Conservation (phyloP, 2,113 vertebrate genomes). For the Neoarius graeffei region DNA sequence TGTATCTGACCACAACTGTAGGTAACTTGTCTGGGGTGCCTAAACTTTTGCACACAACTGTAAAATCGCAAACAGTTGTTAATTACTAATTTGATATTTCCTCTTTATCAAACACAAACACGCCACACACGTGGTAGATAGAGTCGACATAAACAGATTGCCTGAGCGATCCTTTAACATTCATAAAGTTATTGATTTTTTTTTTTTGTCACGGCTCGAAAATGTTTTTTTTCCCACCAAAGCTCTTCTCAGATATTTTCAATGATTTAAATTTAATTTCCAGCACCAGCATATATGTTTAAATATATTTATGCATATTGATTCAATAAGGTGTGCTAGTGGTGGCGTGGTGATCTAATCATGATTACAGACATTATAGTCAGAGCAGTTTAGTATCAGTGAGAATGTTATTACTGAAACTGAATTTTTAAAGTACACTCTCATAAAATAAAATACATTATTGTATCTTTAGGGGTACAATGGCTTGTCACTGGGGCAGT, state of each 20-base stretch:
- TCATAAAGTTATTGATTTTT: not conserved
- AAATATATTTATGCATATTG: not conserved
- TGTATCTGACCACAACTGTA: too few relatives aligned
- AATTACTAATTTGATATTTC: not conserved
- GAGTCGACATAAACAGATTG: not conserved
- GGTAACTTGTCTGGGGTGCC: not conserved
- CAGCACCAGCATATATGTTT: not conserved
- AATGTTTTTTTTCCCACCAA: not conserved
- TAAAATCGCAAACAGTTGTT: not conserved
- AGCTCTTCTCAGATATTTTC: not conserved
- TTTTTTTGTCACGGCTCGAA: not conserved
- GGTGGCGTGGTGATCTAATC: not conserved
- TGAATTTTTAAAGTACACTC: not conserved
- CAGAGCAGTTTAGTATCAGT: not conserved
- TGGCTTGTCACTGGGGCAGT: too few relatives aligned
- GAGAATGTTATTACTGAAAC: not conserved
- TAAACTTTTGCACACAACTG: not conserved
- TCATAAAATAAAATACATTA: too few relatives aligned
- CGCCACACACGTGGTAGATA: not conserved
- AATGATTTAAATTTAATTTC: not conserved
- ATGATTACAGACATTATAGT: not conserved
- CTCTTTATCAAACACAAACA: not conserved
- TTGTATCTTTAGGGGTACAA: too few relatives aligned
- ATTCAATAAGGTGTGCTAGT: not conserved
- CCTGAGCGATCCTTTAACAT: not conserved